Percentiles rank a stretch among this genome's conserved stretches.
phyloP scores from a whole-genome alignment of 1,140 invertebrate species.

The Zaprionus davidi region DNA sequence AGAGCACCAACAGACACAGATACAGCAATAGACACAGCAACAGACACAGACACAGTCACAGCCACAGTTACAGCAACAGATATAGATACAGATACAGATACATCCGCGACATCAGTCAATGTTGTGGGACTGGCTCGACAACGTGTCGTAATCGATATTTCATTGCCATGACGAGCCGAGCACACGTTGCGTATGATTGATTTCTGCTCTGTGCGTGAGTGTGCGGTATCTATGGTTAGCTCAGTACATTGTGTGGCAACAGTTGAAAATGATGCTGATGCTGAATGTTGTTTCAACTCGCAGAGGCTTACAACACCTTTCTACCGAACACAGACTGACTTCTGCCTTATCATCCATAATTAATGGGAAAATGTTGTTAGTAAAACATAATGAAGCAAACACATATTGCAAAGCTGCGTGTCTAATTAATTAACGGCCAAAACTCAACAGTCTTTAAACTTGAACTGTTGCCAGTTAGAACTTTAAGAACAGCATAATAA shows the following conservation, averaged over 20 bases:
- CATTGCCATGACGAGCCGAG: conserved; percentile 66
- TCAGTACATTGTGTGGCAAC: conserved; percentile 33
- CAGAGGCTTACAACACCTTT: conserved; percentile 15
- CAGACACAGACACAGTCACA: conserved; percentile 1
- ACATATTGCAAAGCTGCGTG: neutral
- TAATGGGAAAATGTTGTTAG: conserved; percentile 10
- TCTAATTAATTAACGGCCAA: neutral
- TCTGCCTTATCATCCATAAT: conserved; percentile 14
- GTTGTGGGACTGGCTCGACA: conserved; percentile 40
- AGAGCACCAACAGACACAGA: conserved; percentile 1
- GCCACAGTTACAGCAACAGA: conserved; percentile 7
- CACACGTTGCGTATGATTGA: conserved; percentile 76
- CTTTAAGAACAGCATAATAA: neutral
- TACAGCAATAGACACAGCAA: neutral
- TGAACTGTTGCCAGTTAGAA: neutral
- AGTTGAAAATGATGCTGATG: conserved; percentile 22
- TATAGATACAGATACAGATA: conserved; percentile 25
- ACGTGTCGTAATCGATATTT: conserved; percentile 78
- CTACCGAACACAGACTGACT: conserved; percentile 11
- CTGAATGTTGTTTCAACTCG: conserved; percentile 16
- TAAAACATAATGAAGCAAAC: neutral
- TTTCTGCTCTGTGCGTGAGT: conserved; percentile 39
- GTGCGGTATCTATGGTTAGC: conserved; percentile 20
- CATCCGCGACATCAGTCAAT: conserved; percentile 56
- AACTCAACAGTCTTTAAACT: neutral